A percentile compares a stretch with the other conserved stretches of the same genome.
phyloP scores from a whole-genome alignment of 2,888 invertebrate genomes.

The Lepidocyrtinus sp. region DNA sequence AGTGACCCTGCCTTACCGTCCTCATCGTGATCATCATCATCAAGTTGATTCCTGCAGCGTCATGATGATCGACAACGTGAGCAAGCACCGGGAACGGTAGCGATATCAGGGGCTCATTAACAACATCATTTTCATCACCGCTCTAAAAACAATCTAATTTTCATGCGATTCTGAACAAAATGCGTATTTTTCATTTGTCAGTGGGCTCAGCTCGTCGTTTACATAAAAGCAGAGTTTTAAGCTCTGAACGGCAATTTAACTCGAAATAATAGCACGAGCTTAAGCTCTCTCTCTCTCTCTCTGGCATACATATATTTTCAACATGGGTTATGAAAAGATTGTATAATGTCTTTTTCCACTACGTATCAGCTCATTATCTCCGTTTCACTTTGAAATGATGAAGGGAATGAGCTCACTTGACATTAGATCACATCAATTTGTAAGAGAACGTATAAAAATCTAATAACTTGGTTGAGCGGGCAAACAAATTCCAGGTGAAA shows the following conservation, averaged over 20 bases:
- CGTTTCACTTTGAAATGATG: background rate
- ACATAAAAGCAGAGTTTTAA: too few relatives aligned
- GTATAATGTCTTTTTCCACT: too few relatives aligned
- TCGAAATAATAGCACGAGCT: too few relatives aligned
- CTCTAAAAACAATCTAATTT: conserved; percentile 52
- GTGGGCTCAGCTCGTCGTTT: too few relatives aligned
- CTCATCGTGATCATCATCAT: conserved; percentile 30
- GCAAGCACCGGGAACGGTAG: background rate
- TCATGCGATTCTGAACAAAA: conserved; percentile 32
- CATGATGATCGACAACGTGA: background rate
- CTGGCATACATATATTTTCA: too few relatives aligned
- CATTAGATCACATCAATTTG: background rate
- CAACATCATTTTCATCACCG: conserved; percentile 28
- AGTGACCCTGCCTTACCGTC: conserved; percentile 55
- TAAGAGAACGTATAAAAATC: too few relatives aligned
- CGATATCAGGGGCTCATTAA: conserved; percentile 37
- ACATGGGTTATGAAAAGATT: background rate
- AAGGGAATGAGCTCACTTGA: background rate
- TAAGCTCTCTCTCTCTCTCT: too few relatives aligned
- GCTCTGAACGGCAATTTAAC: too few relatives aligned
- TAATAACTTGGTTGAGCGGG: too few relatives aligned
- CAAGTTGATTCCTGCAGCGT: background rate
- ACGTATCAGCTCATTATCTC: background rate
- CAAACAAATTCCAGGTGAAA: background rate
- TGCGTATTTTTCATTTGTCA: too few relatives aligned